Evolutionary conservation across 1,140 invertebrate species (phyloP).

Genomic region (Pachyrhynchus sulphureomaculatus): DNA sequence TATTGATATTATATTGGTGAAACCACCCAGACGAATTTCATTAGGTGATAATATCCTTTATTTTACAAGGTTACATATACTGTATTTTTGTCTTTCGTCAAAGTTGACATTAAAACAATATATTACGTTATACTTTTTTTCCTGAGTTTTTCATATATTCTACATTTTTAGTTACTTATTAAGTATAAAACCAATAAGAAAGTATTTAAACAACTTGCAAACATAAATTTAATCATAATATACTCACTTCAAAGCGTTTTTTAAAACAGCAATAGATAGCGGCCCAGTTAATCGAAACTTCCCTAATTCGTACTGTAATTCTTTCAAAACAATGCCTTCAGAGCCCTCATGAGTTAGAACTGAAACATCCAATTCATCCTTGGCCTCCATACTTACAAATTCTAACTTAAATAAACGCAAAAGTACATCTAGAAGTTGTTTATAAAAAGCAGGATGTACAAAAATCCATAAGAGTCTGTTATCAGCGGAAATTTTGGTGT

Average conservation of each 20-base stretch:
- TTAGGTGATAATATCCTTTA: too few species aligned
- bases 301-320: slow-evolving; percentile 71
- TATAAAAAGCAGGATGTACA: slow-evolving; percentile 78
- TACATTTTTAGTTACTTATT: not conserved
- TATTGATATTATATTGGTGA: too few species aligned
- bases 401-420: slow-evolving; percentile 59
- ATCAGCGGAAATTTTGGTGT: slow-evolving; percentile 47
- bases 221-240: slow-evolving; percentile 24
- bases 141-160: too few species aligned
- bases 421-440: slow-evolving; percentile 63
- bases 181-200: not conserved
- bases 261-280: slow-evolving; percentile 67
- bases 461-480: slow-evolving; percentile 76
- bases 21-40: too few species aligned
- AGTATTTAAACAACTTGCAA: too few species aligned
- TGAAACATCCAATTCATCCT: slow-evolving; percentile 14
- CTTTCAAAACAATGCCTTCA: slow-evolving; percentile 51
- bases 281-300: slow-evolving; percentile 82
- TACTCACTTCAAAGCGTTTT: slow-evolving; percentile 58
- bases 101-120: too few species aligned
- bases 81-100: too few species aligned
- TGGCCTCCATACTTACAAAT: slow-evolving; percentile 27
- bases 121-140: too few species aligned
- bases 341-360: slow-evolving; percentile 20
- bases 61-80: too few species aligned